A percentile compares a stretch with the other conserved stretches of the same genome.
Evolutionary conservation across 1,140 invertebrate genomes (phyloP).

Genomic region (Zaprionus gabonicus): DNA sequence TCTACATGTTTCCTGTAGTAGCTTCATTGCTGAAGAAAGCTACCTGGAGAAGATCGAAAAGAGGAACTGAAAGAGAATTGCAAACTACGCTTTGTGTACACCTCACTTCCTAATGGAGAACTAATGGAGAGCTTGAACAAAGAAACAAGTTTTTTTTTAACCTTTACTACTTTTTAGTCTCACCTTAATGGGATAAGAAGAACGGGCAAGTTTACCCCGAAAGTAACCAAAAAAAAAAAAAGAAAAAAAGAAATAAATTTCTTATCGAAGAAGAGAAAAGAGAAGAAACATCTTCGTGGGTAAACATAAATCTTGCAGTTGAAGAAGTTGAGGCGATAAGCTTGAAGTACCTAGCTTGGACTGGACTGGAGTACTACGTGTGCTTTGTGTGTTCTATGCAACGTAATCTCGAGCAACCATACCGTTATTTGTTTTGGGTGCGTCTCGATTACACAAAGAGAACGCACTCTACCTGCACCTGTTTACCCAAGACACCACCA

Average conservation of each 20-base stretch:
- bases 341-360: background rate
- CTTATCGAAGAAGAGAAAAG: background rate
- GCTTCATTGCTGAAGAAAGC: background rate
- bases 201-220: background rate
- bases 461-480: slow-evolving; percentile 2
- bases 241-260: background rate
- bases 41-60: background rate
- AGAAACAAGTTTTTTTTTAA: background rate
- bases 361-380: background rate
- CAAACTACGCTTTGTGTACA: background rate
- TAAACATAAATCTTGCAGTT: background rate
- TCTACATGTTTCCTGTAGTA: background rate
- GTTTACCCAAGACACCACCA: slow-evolving; percentile 1
- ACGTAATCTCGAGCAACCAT: background rate
- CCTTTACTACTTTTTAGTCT: background rate
- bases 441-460: slow-evolving; percentile 1
- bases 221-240: background rate
- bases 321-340: background rate
- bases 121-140: slow-evolving; percentile 1
- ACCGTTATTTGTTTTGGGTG: slow-evolving; percentile 10
- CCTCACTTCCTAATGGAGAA: slow-evolving; percentile 3
- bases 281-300: background rate
- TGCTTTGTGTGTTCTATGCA: background rate
- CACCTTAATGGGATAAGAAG: background rate
- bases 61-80: background rate